Evolutionary conservation across 1,140 invertebrate species (phyloP), one percentile per base, ranked within the genome.

Genomic region (Microplitis demolitor): DNA sequence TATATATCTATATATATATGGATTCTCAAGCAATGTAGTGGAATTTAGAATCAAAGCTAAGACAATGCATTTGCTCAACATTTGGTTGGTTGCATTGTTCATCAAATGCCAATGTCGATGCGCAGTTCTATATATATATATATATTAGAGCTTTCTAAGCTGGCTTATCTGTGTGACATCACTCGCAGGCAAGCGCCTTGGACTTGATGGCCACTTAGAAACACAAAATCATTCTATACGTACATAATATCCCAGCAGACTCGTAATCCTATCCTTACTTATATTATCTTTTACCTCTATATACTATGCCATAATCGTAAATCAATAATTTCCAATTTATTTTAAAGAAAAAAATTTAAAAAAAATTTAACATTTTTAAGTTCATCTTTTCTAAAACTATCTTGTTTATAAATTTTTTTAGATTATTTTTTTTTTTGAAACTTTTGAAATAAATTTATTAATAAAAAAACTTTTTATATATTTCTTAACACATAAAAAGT

Each of bases 131-230:
- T 50, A 14, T 35, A 8, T 54, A 56, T 61, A 60, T 3, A 24
- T 39, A 50, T 62, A 37, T 11, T 39, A 33, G 4, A 54, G n/a
- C 51, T 54, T 33, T 14, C 16, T 34, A 3, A 14, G 66, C n/a
- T 71, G 35, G 51, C 50, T 72, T 63, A 37, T 66, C 63, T 72
- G 54, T 58, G 39, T 5, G 63, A 60, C 62, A 71, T 37, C 45
- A 58, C 51, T 53, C 13, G 45, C 31, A 66, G 58, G 63, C 64
- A 51, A 34, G 51, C 45, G 58, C 56, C 71, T 69, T 72, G 74
- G 53, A 56, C 61, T 72, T 72, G 70, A 75, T 75, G 70, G 70
- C 70, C 70, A 69, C 74, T 75, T 75, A 69, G 67, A 54, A 69
- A 69, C 70, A 75, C 71, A 75, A 24, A 24, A 24, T 24, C 24